Evolutionary conservation across 2,888 invertebrate genomes (phyloP).

Genomic region (Tenthredo amoena): DNA sequence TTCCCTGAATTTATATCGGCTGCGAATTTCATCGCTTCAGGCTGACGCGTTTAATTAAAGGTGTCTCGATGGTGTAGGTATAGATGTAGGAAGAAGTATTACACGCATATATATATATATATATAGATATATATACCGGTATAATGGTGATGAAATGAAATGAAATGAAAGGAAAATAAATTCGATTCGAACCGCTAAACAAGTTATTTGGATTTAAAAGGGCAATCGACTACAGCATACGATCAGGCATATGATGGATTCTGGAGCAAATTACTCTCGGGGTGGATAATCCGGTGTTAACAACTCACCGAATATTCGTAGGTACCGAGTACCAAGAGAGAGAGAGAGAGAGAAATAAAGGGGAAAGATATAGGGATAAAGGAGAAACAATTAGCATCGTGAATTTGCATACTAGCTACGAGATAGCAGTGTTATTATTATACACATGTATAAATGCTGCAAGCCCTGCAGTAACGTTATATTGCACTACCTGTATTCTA

Average conservation of each 20-base stretch:
- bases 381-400: slow-evolving; percentile 42
- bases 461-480: not conserved
- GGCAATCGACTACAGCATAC: not conserved
- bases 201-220: not conserved
- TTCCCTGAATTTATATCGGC: slow-evolving; percentile 66
- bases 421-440: slow-evolving; percentile 7
- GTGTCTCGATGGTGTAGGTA: not conserved
- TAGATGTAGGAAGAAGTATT: not conserved
- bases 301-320: not conserved
- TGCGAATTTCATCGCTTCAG: slow-evolving; percentile 38
- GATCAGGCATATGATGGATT: slow-evolving; percentile 1
- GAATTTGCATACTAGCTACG: slow-evolving; percentile 30
- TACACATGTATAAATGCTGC: slow-evolving; percentile 5
- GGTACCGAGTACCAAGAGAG: not conserved
- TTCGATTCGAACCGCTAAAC: not conserved
- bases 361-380: not conserved
- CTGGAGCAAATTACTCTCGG: slow-evolving; percentile 23
- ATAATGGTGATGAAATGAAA: not conserved
- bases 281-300: slow-evolving; percentile 42
- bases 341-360: not conserved
- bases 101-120: not conserved
- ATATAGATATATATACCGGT: not conserved
- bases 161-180: not conserved
- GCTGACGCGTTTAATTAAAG: slow-evolving; percentile 44
- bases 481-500: not conserved